Evolutionary conservation across 2,888 invertebrate genomes (phyloP).

Genomic region (Torymus texanus): DNA sequence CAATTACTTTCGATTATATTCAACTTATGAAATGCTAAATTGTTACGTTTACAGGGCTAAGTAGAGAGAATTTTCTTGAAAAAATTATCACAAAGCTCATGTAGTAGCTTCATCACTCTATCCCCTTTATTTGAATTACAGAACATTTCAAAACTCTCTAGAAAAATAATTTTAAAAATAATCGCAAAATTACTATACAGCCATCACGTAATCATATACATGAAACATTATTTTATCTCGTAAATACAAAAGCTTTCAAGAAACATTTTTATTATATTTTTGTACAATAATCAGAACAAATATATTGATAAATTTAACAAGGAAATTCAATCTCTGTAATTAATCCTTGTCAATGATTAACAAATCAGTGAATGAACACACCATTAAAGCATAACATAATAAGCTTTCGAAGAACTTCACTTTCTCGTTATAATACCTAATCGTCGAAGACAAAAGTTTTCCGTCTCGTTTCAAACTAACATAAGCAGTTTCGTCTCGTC

Average conservation of each 20-base stretch:
- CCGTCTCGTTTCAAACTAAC: conserved; percentile 32
- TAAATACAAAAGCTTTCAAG: too few species aligned
- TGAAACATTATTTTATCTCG: too few species aligned
- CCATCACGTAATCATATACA: too few species aligned
- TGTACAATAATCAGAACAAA: too few species aligned
- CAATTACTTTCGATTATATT: conserved; percentile 35
- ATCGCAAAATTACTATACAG: too few species aligned
- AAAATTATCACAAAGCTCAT: background rate
- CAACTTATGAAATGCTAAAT: conserved; percentile 20
- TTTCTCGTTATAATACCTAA: conserved; percentile 15
- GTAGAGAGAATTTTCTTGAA: conserved; percentile 19
- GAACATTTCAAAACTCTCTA: too few species aligned
- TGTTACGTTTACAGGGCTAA: background rate
- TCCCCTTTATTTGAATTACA: background rate
- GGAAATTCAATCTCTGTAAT: conserved; percentile 14
- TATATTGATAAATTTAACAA: background rate
- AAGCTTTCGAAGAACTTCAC: conserved; percentile 37
- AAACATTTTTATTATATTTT: too few species aligned
- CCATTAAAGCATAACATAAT: conserved; percentile 32
- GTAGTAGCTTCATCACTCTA: background rate
- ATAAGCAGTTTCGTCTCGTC: conserved; percentile 39
- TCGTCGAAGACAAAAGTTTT: conserved; percentile 43
- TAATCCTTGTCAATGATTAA: conserved; percentile 19
- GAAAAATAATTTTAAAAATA: too few species aligned
- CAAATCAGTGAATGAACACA: conserved; percentile 24